These are phyloP conservation scores for Fregata magnificens DNA, from an alignment of 2,113 vertebrate genomes.

Conservation along the genomic window DNA sequence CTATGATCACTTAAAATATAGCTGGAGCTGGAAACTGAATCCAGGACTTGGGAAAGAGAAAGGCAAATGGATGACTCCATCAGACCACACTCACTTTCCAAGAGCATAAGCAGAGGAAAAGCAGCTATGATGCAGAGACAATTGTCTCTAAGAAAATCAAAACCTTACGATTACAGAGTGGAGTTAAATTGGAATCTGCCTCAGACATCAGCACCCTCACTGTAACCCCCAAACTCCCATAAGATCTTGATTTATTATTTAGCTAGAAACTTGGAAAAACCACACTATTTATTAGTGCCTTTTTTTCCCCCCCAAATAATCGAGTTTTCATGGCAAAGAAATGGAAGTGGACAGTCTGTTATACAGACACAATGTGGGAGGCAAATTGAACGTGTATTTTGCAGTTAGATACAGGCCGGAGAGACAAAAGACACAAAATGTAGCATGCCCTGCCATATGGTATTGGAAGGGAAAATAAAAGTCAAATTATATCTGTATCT, in stretches of 20 bases:
- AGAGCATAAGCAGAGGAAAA: background rate
- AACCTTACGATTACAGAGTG: background rate
- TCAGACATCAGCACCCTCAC: background rate
- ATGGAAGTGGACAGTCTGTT: background rate
- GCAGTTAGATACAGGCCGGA: background rate
- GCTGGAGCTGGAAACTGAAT: background rate
- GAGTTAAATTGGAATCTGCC: background rate
- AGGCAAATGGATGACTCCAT: background rate
- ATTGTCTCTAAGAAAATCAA: background rate
- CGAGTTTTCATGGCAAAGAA: background rate
- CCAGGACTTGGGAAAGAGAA: background rate
- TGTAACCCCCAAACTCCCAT: background rate
- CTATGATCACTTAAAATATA: background rate
- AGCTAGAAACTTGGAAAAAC: background rate
- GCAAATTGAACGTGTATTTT: background rate
- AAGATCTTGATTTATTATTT: background rate
- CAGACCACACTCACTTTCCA: background rate
- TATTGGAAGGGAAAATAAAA: background rate
- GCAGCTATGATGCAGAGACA: background rate
- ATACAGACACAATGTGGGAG: background rate
- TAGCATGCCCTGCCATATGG: background rate
- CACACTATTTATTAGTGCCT: background rate
- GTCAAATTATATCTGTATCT: background rate
- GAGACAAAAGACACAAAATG: background rate
- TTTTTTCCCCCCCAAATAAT: background rate